Conservation (phyloP, 1,140 invertebrate species). For the Papilio polyxenes region DNA sequence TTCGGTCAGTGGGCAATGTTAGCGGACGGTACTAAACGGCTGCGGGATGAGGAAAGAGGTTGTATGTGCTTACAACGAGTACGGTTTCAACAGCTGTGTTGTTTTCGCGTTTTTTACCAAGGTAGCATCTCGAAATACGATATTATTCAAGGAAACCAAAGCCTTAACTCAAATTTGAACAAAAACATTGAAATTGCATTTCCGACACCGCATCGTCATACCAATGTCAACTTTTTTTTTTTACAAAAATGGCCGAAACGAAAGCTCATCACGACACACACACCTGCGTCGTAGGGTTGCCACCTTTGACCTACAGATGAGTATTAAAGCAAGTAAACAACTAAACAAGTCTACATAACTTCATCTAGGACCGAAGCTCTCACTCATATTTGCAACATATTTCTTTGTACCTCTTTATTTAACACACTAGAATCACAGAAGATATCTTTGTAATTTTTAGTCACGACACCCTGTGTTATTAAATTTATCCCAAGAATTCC, state of each 20-base stretch:
- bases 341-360: not conserved
- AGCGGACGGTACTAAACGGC: not conserved
- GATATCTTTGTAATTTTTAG: too few relatives aligned
- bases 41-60: slow-evolving; percentile 1
- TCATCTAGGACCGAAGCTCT: not conserved
- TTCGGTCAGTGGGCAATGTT: slow-evolving; percentile 22
- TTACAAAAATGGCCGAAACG: slow-evolving; percentile 28
- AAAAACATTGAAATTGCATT: slow-evolving; percentile 23
- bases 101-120: not conserved
- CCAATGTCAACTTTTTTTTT: slow-evolving; percentile 33
- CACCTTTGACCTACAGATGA: not conserved
- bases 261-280: slow-evolving; percentile 35
- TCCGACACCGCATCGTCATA: slow-evolving; percentile 23
- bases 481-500: too few relatives aligned
- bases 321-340: not conserved
- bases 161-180: not conserved
- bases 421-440: too few relatives aligned
- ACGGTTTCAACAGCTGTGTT: not conserved
- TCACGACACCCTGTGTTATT: too few relatives aligned
- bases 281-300: not conserved
- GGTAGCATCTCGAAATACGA: too few relatives aligned
- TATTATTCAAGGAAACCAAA: not conserved
- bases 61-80: not conserved
- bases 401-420: too few relatives aligned
- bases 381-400: too few relatives aligned